Conservation (phyloP, 2,113 vertebrate species). For the Prionailurus viverrinus region DNA sequence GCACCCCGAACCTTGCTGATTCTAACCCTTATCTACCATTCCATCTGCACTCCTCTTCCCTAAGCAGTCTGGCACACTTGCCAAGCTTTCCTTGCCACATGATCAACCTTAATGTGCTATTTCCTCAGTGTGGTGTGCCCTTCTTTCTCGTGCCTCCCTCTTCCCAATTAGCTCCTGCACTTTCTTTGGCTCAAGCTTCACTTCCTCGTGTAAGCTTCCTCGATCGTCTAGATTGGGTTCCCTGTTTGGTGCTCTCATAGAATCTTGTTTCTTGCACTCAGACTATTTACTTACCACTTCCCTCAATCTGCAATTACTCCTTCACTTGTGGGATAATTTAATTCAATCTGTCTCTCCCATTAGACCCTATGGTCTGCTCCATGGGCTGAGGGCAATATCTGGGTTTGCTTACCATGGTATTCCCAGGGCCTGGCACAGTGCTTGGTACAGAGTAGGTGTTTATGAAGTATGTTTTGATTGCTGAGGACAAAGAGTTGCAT, state of each 20-base stretch:
- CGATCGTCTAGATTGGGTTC: neutral
- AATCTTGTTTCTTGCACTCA: neutral
- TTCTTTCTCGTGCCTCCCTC: neutral
- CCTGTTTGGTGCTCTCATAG: neutral
- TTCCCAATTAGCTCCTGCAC: neutral
- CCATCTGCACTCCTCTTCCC: neutral
- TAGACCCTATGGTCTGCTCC: neutral
- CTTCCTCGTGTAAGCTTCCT: neutral
- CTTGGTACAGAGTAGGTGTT: constrained; percentile 5
- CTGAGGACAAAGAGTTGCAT: neutral
- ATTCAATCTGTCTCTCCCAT: neutral
- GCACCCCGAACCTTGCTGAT: neutral
- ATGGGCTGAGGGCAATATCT: neutral
- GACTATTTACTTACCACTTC: neutral
- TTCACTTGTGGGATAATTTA: constrained; percentile 2
- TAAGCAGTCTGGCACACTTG: neutral
- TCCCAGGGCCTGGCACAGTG: neutral
- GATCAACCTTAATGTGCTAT: neutral
- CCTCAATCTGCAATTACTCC: neutral
- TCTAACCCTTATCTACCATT: neutral
- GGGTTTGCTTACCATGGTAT: neutral
- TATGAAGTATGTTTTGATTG: constrained; percentile 8
- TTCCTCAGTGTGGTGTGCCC: neutral
- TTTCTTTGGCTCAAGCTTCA: neutral
- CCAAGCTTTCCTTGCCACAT: neutral